Evolutionary conservation across 2,113 vertebrate genomes (phyloP).

Genomic region (Thunnus thynnus): DNA sequence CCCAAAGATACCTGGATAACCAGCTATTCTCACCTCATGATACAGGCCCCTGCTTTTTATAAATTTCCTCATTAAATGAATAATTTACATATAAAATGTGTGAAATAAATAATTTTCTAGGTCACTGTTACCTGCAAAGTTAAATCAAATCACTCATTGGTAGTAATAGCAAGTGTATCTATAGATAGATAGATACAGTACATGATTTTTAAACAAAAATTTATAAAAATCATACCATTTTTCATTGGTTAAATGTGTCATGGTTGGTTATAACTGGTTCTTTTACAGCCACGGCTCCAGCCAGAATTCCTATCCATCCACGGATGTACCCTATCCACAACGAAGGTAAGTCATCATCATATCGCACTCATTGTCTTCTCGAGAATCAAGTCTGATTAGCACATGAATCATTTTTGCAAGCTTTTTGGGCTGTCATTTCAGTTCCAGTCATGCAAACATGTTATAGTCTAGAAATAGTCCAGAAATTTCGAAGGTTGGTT

Average conservation of each 20-base stretch:
- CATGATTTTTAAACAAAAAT: background rate
- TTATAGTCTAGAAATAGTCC: background rate
- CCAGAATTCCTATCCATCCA: constrained; percentile 77
- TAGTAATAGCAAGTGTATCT: background rate
- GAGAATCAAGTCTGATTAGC: background rate
- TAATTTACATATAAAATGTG: too few species aligned
- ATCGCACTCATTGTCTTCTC: background rate
- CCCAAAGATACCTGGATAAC: too few species aligned
- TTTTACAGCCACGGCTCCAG: constrained; percentile 76
- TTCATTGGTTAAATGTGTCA: background rate
- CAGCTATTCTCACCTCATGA: too few species aligned
- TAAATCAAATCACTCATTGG: background rate
- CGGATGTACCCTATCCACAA: constrained; percentile 77
- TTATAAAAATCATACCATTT: background rate
- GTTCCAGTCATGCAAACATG: background rate
- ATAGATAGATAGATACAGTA: background rate
- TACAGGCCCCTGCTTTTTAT: too few species aligned
- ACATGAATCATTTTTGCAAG: too few species aligned
- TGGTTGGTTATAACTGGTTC: background rate
- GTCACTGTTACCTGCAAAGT: background rate
- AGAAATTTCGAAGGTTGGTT: background rate
- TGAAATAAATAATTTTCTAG: too few species aligned
- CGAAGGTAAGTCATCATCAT: constrained; percentile 75
- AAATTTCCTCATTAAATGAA: background rate
- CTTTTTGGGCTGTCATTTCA: background rate